Conservation (phyloP, 1,140 invertebrate species). For the Chironomus striatipennis region DNA sequence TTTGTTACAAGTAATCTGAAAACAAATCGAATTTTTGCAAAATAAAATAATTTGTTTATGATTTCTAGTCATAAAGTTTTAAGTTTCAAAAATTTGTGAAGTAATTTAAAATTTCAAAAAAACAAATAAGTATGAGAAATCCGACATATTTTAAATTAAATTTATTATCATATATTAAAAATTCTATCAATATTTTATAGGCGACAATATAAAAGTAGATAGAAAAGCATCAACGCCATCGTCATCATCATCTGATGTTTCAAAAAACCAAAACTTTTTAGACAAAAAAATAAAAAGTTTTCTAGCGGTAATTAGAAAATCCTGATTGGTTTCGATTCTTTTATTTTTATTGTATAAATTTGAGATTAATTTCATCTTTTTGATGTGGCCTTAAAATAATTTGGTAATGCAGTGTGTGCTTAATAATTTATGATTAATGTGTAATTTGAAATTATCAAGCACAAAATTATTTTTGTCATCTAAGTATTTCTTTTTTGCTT, state of each 20-base stretch:
- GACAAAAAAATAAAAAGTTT: conserved; percentile 21
- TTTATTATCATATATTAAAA: too few relatives aligned
- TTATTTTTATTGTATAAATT: background rate
- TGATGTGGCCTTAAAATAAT: background rate
- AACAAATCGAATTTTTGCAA: too few relatives aligned
- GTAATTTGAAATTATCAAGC: background rate
- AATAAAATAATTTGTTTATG: too few relatives aligned
- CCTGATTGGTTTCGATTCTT: too few relatives aligned
- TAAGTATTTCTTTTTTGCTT: background rate
- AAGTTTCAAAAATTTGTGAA: too few relatives aligned
- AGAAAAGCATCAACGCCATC: conserved; percentile 20
- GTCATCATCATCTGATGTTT: conserved; percentile 17
- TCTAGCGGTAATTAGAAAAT: conserved; percentile 16
- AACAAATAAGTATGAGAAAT: too few relatives aligned
- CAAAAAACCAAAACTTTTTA: conserved; percentile 18
- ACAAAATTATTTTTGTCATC: background rate
- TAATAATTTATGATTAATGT: background rate
- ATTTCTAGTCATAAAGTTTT: too few relatives aligned
- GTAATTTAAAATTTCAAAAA: background rate
- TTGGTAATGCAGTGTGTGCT: background rate
- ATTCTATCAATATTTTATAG: background rate
- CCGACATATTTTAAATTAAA: too few relatives aligned
- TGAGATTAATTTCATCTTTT: background rate
- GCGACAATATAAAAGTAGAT: background rate
- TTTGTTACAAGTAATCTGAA: too few relatives aligned